Conservation (phyloP, 1,140 invertebrate species). For the Palaemon carinicauda region DNA sequence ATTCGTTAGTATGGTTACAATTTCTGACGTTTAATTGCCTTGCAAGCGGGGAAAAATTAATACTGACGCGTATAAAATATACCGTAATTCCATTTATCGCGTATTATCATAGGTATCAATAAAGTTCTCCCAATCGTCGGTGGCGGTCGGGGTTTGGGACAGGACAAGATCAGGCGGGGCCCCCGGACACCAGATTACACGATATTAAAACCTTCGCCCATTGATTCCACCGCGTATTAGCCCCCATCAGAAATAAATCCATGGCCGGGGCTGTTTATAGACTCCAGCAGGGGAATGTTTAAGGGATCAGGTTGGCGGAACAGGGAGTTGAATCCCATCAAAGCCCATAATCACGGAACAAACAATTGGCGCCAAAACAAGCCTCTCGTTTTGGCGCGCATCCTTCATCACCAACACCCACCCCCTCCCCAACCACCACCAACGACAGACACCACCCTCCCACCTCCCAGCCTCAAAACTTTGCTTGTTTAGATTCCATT, state of each 20-base stretch:
- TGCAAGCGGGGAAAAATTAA: background rate
- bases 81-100: background rate
- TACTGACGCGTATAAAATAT: background rate
- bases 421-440: no score
- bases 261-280: constrained; percentile 41
- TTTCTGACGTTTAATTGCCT: background rate
- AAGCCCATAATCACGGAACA: background rate
- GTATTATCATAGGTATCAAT: background rate
- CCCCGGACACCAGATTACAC: constrained; percentile 48
- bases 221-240: constrained; percentile 52
- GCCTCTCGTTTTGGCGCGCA: background rate
- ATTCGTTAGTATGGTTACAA: background rate
- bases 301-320: constrained; percentile 3
- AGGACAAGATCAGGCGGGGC: constrained; percentile 28
- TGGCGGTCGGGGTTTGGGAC: background rate
- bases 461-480: background rate
- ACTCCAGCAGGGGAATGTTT: constrained; percentile 19
- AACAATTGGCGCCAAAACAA: no score
- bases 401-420: background rate
- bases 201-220: constrained; percentile 54
- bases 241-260: constrained; percentile 55
- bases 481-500: background rate
- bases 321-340: background rate
- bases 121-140: background rate
- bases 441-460: no score